These are phyloP conservation scores for Leptothorax acervorum DNA, from an alignment of 2,888 invertebrate species.

Conservation along the genomic window DNA sequence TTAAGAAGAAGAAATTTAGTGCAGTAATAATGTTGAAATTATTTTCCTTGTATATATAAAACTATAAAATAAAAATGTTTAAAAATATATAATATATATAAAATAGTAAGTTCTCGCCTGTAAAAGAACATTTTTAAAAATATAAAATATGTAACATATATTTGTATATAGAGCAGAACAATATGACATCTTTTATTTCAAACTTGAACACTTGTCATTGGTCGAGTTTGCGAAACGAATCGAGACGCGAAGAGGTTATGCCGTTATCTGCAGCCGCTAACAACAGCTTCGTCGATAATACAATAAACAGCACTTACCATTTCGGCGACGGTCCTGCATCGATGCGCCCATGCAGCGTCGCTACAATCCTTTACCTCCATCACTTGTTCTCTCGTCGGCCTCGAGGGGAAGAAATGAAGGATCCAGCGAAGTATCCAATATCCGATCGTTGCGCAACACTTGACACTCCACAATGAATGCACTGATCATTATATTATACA, in stretches of 20 bases:
- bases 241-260: too few relatives aligned
- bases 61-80: conserved; percentile 5
- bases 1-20: conserved; percentile 14
- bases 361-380: neutral
- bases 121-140: neutral
- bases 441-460: neutral
- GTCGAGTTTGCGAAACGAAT: neutral
- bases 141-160: neutral
- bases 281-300: neutral
- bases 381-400: neutral
- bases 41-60: conserved; percentile 1
- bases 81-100: neutral
- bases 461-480: neutral
- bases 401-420: neutral
- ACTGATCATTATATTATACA: neutral
- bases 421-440: neutral
- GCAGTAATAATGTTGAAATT: neutral
- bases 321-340: neutral
- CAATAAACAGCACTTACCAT: conserved; percentile 1
- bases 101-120: neutral
- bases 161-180: too few relatives aligned
- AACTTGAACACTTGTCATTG: neutral
- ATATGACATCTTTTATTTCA: neutral
- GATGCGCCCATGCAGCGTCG: neutral
- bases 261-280: neutral